A percentile compares a stretch with the other conserved stretches of the same genome.
phyloP scores from a whole-genome alignment of 2,113 vertebrate genomes.

The Chrysochloris asiatica region DNA sequence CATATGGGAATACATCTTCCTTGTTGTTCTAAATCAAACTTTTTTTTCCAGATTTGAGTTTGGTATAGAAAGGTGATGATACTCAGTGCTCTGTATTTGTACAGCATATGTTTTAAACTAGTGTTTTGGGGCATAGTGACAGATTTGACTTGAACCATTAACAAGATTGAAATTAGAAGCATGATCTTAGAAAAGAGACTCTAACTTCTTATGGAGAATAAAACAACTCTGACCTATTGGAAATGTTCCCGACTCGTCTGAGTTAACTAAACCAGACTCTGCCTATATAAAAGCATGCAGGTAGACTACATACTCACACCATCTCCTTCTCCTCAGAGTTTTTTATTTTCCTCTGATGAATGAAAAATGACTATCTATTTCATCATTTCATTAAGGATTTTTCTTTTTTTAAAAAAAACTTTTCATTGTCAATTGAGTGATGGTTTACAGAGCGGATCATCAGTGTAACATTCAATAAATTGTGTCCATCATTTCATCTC shows the following conservation, averaged over 20 bases:
- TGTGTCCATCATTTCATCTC: too few relatives aligned
- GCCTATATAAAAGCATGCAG: neutral
- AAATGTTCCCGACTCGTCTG: neutral
- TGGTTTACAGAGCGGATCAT: too few relatives aligned
- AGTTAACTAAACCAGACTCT: neutral
- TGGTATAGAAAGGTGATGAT: neutral
- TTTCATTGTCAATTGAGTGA: too few relatives aligned
- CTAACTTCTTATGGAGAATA: neutral
- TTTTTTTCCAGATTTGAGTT: neutral
- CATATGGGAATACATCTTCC: neutral
- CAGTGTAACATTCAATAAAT: too few relatives aligned
- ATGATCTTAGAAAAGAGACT: neutral
- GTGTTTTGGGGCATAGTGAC: conserved; percentile 18
- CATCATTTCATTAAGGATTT: neutral
- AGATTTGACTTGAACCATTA: conserved; percentile 18
- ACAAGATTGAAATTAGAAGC: neutral
- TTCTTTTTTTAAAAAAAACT: too few relatives aligned
- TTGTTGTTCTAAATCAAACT: too few relatives aligned
- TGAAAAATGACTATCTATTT: neutral
- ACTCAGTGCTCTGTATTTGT: neutral
- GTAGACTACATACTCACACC: neutral
- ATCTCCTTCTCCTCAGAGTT: neutral
- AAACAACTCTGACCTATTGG: neutral
- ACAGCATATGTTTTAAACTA: neutral
- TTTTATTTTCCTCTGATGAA: neutral